Evolutionary conservation across 2,888 invertebrate genomes (phyloP).

Genomic region (Xanthorhoe designata): DNA sequence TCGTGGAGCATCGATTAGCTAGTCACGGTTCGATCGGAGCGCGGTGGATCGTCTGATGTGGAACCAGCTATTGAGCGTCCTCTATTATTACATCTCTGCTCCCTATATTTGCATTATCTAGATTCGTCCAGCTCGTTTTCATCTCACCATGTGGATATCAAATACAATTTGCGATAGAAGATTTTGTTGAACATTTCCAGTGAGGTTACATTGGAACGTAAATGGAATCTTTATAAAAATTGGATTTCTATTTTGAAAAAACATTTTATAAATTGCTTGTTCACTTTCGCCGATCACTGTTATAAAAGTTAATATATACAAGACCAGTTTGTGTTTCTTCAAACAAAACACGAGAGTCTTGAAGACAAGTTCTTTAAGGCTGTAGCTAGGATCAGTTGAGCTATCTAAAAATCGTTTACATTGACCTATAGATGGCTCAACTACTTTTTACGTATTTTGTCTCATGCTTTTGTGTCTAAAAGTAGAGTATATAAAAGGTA

Average conservation of each 20-base stretch:
- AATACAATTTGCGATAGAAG: slow-evolving; percentile 77
- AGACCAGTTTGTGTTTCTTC: no score
- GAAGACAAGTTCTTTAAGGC: no score
- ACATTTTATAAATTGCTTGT: neutral
- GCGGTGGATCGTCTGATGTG: no score
- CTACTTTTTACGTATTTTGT: no score
- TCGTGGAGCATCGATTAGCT: no score
- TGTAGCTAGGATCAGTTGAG: no score
- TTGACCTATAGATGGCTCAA: no score
- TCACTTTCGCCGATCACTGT: neutral
- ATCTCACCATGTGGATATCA: slow-evolving; percentile 72
- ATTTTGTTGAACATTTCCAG: slow-evolving; percentile 63
- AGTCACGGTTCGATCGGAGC: no score
- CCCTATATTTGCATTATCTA: slow-evolving; percentile 74
- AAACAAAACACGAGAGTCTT: no score
- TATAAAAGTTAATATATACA: neutral
- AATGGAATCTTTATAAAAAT: slow-evolving; percentile 28
- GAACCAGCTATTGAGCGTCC: neutral
- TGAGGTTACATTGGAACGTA: slow-evolving; percentile 41
- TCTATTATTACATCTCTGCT: neutral
- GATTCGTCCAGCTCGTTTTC: slow-evolving; percentile 73
- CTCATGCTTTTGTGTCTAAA: neutral
- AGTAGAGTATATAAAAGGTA: neutral
- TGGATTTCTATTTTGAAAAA: slow-evolving; percentile 20
- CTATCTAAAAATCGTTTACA: no score